phyloP scores from a whole-genome alignment of 2,113 vertebrate species.

The Chelonoidis abingdonii region DNA sequence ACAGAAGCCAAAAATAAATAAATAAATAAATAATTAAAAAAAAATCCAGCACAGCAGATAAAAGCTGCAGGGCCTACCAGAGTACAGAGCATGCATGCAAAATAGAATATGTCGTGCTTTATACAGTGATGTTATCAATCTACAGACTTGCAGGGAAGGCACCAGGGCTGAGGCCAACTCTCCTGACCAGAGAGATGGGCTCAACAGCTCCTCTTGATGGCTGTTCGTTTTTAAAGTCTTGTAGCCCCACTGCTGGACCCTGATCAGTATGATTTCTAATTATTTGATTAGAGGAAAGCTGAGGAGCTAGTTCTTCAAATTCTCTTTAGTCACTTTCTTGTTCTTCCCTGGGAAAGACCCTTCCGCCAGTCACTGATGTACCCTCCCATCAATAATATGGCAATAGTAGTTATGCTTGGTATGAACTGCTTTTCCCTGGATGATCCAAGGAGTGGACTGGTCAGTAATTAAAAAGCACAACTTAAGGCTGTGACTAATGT shows the following conservation, averaged over 20 bases:
- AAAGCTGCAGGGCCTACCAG: not conserved
- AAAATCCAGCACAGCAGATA: fast-evolving
- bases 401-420: fast-evolving
- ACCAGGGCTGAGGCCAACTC: not conserved
- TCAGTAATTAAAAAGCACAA: not conserved
- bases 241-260: not conserved
- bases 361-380: fast-evolving
- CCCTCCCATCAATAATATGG: not conserved
- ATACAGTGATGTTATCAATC: not conserved
- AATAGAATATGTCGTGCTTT: not conserved
- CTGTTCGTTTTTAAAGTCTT: not conserved
- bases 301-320: not conserved
- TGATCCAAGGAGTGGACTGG: not conserved
- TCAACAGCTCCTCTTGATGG: not conserved
- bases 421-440: fast-evolving
- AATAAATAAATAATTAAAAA: fast-evolving
- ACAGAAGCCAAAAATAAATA: not conserved
- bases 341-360: not conserved
- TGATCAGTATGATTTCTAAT: not conserved
- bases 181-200: not conserved
- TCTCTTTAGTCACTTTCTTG: not conserved
- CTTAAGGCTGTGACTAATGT: fast-evolving
- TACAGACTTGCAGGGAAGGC: not conserved
- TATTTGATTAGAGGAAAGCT: not conserved
- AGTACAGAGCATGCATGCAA: not conserved